Base-by-base conservation (phyloP, 1,140 invertebrate species). In the Diprion similis region DNA sequence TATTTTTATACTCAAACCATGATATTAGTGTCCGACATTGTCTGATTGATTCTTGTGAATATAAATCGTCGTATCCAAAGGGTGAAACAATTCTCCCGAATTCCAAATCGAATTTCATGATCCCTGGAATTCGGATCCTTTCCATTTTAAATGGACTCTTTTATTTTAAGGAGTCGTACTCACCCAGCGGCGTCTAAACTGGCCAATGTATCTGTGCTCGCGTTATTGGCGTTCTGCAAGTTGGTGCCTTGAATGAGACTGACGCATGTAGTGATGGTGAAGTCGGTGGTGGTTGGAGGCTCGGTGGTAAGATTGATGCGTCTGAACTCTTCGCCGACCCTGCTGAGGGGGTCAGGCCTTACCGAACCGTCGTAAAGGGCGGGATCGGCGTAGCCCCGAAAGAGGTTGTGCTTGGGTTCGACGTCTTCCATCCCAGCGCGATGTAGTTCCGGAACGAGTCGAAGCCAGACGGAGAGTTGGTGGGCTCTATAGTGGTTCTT, bases 401-500 rank as follows among this genome's bases (percentile, higher is more conserved):
- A 96, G 65, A 96, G 89, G 87, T 96, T 96, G 87, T 96, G 95
- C 73, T 92, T 90, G 13, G 94, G 92, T 73, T 94, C 93, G 18
- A 95, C 94, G 85, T 95, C 94, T 79, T 96, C 94, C 93, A 96
- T 95, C 15, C 95, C 95, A 0, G 94, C 94, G 65, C 94, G 89
- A 87, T 99, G 96, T 15, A 99, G 90, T 85, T 97, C 96, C 0
- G 97, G 97, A 66, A 99, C 95, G 10, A 98, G 90, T 59, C 96
- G 92, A 13, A 97, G 87, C 97, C 97, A 99, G 67, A 99, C 96
- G 7, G 96, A 97, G 19, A 98, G 89, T 82, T 98, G 96, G 87
- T 97, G 95, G 13, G 96, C 96, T 24, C 97, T 91, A 87, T 97
- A 98, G 85, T 98, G 97, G 86, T 98, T 97, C 83, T 97, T 96